A percentile compares a stretch with the other conserved stretches of the same genome.
These are phyloP conservation scores for Lepidocyrtoides sp. DNA, from an alignment of 2,888 invertebrate species.

Conservation along the genomic window DNA sequence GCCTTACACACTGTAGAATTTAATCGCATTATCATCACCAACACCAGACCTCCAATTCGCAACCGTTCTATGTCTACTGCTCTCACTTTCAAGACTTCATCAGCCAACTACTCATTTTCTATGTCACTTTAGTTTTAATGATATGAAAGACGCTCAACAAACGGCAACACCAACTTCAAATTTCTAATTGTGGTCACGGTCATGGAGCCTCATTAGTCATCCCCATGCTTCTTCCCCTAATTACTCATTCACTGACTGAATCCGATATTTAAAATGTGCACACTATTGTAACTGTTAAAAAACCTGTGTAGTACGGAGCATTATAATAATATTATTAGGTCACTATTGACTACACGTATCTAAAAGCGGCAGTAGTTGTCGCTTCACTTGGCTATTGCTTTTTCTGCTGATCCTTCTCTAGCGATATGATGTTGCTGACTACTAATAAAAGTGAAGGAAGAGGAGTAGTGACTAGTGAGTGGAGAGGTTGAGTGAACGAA, in stretches of 20 bases:
- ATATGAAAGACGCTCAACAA: slow-evolving; percentile 32
- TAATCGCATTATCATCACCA: too few species aligned
- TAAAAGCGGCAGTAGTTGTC: too few species aligned
- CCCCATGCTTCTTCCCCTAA: not conserved
- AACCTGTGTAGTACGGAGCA: too few species aligned
- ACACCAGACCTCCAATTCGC: too few species aligned
- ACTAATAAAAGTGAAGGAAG: not conserved
- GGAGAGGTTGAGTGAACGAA: slow-evolving; percentile 49
- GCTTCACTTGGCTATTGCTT: too few species aligned
- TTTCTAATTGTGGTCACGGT: slow-evolving; percentile 61
- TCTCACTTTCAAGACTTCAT: slow-evolving; percentile 51
- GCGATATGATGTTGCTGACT: slow-evolving; percentile 47
- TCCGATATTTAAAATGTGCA: not conserved
- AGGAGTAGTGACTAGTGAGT: not conserved
- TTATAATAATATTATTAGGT: too few species aligned
- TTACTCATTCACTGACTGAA: not conserved
- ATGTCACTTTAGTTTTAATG: slow-evolving; percentile 55
- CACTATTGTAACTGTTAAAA: too few species aligned
- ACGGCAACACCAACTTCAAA: not conserved
- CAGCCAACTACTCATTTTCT: slow-evolving; percentile 51
- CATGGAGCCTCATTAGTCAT: slow-evolving; percentile 61
- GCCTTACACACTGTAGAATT: too few species aligned
- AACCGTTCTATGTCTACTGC: too few species aligned
- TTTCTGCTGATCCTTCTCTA: not conserved
- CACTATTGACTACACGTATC: too few species aligned